These are phyloP conservation scores for Syngnathus acus DNA, from an alignment of 2,797 vertebrate species.

Conservation along the genomic window DNA sequence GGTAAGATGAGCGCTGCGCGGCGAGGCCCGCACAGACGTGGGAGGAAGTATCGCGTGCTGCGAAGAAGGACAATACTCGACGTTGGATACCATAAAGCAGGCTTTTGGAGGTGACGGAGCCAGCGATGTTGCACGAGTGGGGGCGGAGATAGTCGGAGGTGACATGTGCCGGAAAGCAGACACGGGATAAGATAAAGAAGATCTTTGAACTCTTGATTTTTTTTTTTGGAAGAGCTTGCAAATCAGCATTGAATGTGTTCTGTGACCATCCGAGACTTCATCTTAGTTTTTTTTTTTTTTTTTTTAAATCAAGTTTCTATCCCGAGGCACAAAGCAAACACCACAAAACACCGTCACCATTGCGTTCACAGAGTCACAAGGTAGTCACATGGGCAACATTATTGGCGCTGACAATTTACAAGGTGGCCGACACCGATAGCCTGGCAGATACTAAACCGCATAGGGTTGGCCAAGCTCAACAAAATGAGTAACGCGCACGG, in stretches of 20 bases:
- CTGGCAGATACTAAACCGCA: conserved; percentile 6
- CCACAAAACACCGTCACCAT: neutral
- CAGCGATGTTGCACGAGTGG: conserved; percentile 26
- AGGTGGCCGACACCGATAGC: neutral
- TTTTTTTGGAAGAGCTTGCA: neutral
- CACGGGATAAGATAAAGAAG: conserved; percentile 8
- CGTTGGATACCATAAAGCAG: conserved; percentile 61
- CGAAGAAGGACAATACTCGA: conserved; percentile 63
- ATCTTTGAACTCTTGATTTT: conserved; percentile 1
- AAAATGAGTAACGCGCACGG: conserved; percentile 17
- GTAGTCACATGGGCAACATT: neutral
- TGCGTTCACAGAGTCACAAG: conserved; percentile 3
- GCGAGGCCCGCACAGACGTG: conserved; percentile 37
- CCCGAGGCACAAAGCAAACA: neutral
- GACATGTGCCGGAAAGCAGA: conserved; percentile 23
- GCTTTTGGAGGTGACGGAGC: conserved; percentile 33
- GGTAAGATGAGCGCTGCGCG: conserved; percentile 65
- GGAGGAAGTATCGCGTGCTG: conserved; percentile 64
- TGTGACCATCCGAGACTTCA: neutral
- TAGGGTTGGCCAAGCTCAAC: conserved; percentile 5
- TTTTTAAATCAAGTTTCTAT: too few species aligned
- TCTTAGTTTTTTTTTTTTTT: neutral
- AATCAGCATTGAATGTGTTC: neutral
- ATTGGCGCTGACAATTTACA: neutral
- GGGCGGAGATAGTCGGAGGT: conserved; percentile 31